A percentile compares a stretch with the other conserved stretches of the same genome.
phyloP scores from a whole-genome alignment of 2,113 vertebrate species.

The Prionailurus viverrinus region DNA sequence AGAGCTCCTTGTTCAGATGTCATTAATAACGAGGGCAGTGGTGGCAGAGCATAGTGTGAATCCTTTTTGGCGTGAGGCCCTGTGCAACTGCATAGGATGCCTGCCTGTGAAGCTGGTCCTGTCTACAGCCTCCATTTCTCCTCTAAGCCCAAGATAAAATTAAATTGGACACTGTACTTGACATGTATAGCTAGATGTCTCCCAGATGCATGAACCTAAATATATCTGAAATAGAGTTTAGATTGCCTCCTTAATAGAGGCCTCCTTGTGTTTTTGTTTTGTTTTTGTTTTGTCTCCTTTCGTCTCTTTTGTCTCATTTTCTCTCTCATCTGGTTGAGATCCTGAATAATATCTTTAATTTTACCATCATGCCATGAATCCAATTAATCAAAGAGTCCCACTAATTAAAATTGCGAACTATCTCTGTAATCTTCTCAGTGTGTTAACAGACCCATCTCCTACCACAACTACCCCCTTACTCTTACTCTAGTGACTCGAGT shows the following conservation, averaged over 20 bases:
- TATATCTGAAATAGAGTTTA: not conserved
- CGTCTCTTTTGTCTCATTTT: not conserved
- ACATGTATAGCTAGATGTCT: not conserved
- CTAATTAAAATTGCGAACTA: not conserved
- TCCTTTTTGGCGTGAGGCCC: not conserved
- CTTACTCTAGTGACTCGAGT: not conserved
- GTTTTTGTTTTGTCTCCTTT: not conserved
- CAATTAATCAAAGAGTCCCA: not conserved
- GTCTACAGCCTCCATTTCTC: not conserved
- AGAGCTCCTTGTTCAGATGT: not conserved
- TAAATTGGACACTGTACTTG: not conserved
- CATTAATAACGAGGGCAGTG: not conserved
- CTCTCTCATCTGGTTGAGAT: not conserved
- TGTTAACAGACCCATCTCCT: not conserved
- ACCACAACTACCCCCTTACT: too few relatives aligned
- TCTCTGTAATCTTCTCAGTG: not conserved
- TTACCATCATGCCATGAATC: not conserved
- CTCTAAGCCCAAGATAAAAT: not conserved
- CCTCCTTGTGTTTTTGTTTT: not conserved
- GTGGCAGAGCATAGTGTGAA: accelerated
- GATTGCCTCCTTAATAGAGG: not conserved
- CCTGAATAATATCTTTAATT: not conserved
- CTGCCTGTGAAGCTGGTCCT: not conserved
- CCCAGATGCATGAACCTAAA: not conserved
- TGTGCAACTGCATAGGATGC: not conserved